Percentiles rank a stretch among this genome's conserved stretches.
These are phyloP conservation scores for Aythya baeri DNA, from an alignment of 2,113 vertebrate species.

Conservation along the genomic window DNA sequence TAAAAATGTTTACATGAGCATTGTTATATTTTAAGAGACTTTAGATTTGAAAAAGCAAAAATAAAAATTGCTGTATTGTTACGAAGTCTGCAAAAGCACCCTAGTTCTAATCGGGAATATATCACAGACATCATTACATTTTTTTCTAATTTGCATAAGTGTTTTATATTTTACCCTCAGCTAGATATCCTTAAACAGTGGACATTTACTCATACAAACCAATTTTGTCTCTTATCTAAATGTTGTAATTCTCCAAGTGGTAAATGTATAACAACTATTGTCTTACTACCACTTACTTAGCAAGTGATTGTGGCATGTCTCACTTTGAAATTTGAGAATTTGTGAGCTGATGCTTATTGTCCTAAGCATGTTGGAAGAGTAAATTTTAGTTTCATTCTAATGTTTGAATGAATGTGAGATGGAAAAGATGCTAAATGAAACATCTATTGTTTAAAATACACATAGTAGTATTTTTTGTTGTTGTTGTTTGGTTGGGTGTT, in stretches of 20 bases:
- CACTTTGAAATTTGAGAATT: neutral
- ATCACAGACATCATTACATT: rapidly evolving
- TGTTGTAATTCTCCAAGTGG: neutral
- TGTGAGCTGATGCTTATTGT: neutral
- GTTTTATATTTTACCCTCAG: neutral
- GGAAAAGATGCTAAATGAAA: neutral
- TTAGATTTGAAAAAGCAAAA: neutral
- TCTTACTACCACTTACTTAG: neutral
- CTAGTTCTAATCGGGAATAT: neutral
- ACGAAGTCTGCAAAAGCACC: rapidly evolving
- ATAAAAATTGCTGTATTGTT: neutral
- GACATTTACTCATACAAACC: neutral
- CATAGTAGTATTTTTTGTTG: neutral
- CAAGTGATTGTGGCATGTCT: neutral
- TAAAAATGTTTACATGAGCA: neutral
- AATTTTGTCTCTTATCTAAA: neutral
- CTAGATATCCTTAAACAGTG: neutral
- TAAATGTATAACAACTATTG: neutral
- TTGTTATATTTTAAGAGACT: neutral
- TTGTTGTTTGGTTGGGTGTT: neutral
- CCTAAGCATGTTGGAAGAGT: neutral
- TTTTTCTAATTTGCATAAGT: neutral
- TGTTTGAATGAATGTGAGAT: neutral
- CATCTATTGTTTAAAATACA: neutral
- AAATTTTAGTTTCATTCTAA: neutral